Conservation (phyloP, 2,888 invertebrate species). For the Odontocolon sp. region DNA sequence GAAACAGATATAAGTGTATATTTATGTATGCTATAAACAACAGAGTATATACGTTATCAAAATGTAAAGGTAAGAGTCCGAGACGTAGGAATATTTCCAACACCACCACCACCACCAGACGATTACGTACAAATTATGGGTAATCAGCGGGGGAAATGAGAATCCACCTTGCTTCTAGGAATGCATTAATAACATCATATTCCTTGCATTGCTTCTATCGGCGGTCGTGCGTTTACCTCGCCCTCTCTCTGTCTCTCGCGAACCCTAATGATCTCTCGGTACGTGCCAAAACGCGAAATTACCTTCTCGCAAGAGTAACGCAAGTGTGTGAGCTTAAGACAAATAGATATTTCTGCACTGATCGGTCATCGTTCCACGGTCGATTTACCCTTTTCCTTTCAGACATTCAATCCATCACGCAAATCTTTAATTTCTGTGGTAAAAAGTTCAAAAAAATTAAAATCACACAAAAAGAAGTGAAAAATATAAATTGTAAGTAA, state of each 20-base stretch:
- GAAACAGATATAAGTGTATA: constrained; percentile 20
- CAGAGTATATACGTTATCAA: constrained; percentile 61
- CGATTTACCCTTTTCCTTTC: constrained; percentile 13
- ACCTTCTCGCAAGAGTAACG: constrained; percentile 54
- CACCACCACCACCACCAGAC: constrained; percentile 38
- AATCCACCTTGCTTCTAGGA: constrained; percentile 71
- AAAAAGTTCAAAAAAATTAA: not conserved
- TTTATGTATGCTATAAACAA: constrained; percentile 40
- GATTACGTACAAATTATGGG: constrained; percentile 74
- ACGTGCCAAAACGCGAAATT: constrained; percentile 74
- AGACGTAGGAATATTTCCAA: constrained; percentile 65
- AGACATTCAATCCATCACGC: constrained; percentile 37
- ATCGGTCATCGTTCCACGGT: constrained; percentile 40
- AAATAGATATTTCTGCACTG: constrained; percentile 40
- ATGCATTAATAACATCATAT: constrained; percentile 75
- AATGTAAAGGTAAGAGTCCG: constrained; percentile 50
- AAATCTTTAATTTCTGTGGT: constrained; percentile 24
- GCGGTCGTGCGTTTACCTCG: constrained; percentile 30
- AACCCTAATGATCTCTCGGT: constrained; percentile 68
- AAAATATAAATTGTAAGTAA: constrained; percentile 6
- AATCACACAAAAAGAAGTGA: no score
- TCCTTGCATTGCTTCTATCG: constrained; percentile 63
- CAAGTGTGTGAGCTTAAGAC: constrained; percentile 37
- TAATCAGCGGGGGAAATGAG: constrained; percentile 73
- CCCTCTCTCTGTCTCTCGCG: constrained; percentile 59